Percentiles rank a stretch among this genome's conserved stretches.
Conservation (phyloP, 2,888 invertebrate species). For the Choristoneura rosaceana region DNA sequence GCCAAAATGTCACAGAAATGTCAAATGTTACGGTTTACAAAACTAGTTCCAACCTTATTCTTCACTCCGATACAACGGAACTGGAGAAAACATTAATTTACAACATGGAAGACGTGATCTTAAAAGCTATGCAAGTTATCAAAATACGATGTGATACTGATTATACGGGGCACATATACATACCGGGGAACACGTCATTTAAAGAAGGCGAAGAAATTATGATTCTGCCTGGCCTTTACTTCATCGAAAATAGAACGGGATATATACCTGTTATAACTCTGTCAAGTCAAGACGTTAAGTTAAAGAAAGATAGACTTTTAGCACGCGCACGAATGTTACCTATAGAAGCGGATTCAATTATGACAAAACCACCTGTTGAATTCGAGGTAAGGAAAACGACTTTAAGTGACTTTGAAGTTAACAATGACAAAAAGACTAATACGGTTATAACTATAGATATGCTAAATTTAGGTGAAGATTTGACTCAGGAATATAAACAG, state of each 20-base stretch:
- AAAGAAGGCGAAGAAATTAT: conserved; percentile 7
- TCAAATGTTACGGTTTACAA: conserved; percentile 30
- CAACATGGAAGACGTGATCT: neutral
- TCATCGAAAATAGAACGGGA: neutral
- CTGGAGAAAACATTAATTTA: conserved; percentile 1
- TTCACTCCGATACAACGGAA: conserved; percentile 20
- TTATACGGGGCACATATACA: conserved; percentile 4
- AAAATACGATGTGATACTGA: neutral
- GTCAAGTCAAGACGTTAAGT: neutral
- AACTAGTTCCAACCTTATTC: conserved; percentile 12
- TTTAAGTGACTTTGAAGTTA: too few species aligned
- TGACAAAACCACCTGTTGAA: neutral
- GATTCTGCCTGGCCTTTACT: conserved; percentile 11
- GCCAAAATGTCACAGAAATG: too few species aligned
- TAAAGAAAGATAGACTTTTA: conserved; percentile 2
- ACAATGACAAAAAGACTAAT: neutral
- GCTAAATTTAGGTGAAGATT: conserved; percentile 6
- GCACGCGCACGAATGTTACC: conserved; percentile 2
- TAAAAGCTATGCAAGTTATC: too few species aligned
- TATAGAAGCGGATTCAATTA: neutral
- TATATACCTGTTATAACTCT: neutral
- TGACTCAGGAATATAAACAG: too few species aligned
- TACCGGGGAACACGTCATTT: conserved; percentile 3
- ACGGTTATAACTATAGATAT: conserved; percentile 5
- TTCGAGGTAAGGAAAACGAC: too few species aligned